Conservation (phyloP, 1,140 invertebrate species). For the Sipha flava region DNA sequence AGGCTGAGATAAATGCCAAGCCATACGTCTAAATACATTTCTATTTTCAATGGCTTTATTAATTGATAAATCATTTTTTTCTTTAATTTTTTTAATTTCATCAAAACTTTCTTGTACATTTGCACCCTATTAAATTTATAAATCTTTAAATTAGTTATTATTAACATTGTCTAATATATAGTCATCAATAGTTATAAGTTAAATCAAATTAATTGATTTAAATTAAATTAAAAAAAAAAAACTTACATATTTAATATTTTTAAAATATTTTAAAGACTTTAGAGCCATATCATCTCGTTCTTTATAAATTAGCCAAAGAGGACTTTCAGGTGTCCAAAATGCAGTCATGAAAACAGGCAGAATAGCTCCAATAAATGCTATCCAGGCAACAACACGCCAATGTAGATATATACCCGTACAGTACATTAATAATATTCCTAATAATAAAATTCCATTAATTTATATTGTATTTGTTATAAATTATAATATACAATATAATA, state of each 20-base stretch:
- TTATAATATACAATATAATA: no score
- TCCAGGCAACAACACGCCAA: slow-evolving; percentile 54
- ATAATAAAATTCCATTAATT: background rate
- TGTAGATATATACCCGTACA: slow-evolving; percentile 50
- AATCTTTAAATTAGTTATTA: no score
- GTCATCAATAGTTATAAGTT: no score
- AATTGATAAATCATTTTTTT: slow-evolving; percentile 35
- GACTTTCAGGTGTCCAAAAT: slow-evolving; percentile 60
- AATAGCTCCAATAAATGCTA: slow-evolving; percentile 48
- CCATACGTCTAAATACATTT: background rate
- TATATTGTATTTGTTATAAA: no score
- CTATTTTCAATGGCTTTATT: background rate
- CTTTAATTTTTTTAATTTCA: slow-evolving; percentile 3
- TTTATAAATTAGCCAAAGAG: slow-evolving; percentile 53
- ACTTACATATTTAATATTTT: background rate
- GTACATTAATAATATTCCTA: slow-evolving; percentile 55
- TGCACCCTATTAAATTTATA: background rate
- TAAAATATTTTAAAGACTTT: slow-evolving; percentile 34
- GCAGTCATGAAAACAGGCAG: slow-evolving; percentile 50
- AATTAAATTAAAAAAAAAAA: no score
- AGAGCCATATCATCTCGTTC: slow-evolving; percentile 49
- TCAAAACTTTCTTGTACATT: background rate
- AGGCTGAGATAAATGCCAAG: slow-evolving; percentile 42
- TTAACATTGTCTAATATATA: no score
- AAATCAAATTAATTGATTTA: no score